Percentiles rank a stretch among this genome's conserved stretches.
These are phyloP conservation scores for Hypomesus transpacificus DNA, from an alignment of 2,113 vertebrate genomes.

Conservation along the genomic window DNA sequence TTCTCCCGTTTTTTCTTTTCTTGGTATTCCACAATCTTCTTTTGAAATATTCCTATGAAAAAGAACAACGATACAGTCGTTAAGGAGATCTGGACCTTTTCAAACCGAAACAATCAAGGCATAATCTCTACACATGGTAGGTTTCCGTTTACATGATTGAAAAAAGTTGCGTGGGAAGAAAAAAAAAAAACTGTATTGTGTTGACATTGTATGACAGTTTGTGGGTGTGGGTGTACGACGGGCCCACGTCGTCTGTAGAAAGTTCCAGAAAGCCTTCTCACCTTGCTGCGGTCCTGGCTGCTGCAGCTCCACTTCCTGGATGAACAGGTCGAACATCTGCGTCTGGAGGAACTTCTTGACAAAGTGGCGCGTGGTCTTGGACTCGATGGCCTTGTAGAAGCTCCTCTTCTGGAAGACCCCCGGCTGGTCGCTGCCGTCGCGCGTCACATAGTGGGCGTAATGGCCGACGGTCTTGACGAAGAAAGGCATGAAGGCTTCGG, in stretches of 20 bases:
- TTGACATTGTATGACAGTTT: no score
- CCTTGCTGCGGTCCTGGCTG: conserved; percentile 80
- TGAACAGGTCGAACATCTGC: conserved; percentile 93
- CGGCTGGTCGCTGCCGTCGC: conserved; percentile 14
- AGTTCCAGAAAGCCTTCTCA: conserved; percentile 43
- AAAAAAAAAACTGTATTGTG: no score
- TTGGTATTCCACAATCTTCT: conserved; percentile 82
- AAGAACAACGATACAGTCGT: neutral
- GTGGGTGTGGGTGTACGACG: neutral
- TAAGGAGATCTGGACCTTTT: neutral
- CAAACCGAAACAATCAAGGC: no score
- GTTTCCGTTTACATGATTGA: no score
- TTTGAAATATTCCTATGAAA: conserved; percentile 77
- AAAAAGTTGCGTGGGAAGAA: no score
- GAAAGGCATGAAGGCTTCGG: conserved; percentile 85
- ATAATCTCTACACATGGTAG: no score
- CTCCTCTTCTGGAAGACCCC: conserved; percentile 77
- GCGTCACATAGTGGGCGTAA: conserved; percentile 74
- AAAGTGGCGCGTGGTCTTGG: conserved; percentile 78
- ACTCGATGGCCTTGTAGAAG: conserved; percentile 83
- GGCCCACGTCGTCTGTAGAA: neutral
- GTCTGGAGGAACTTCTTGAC: conserved; percentile 89
- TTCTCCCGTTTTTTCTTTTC: conserved; percentile 76
- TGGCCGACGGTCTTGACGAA: conserved; percentile 86
- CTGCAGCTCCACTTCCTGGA: conserved; percentile 87